phyloP scores from a whole-genome alignment of 2,888 invertebrate genomes.

The Amaurobius ferox region DNA sequence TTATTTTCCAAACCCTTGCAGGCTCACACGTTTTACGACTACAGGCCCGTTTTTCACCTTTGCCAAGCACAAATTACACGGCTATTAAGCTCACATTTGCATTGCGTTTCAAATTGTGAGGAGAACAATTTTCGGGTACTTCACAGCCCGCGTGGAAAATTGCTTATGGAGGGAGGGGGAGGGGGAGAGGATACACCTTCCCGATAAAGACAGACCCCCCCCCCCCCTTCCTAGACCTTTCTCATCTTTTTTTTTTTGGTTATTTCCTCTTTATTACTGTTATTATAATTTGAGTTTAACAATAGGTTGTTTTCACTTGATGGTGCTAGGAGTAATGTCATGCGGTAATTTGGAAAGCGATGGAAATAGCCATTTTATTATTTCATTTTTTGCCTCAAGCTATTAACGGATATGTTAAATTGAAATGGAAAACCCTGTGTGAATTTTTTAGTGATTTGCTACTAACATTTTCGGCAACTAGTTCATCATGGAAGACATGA shows the following conservation, averaged over 20 bases:
- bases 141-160: not conserved
- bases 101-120: not conserved
- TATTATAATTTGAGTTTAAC: not conserved
- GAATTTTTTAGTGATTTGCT: too few relatives aligned
- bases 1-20: not conserved
- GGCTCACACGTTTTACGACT: not conserved
- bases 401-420: too few relatives aligned
- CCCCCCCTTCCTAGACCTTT: not conserved
- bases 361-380: not conserved
- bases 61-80: slow-evolving; percentile 23
- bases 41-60: not conserved
- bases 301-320: not conserved
- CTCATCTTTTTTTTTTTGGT: not conserved
- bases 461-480: too few relatives aligned
- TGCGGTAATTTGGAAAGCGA: not conserved
- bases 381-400: not conserved
- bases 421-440: too few relatives aligned
- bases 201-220: not conserved
- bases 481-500: too few relatives aligned
- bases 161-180: not conserved
- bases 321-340: not conserved
- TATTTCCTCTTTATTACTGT: not conserved
- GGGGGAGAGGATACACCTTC: not conserved
- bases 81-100: slow-evolving; percentile 47
- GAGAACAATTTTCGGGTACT: not conserved